These are phyloP conservation scores for Antheraea assamensis DNA, from an alignment of 2,888 invertebrate species.

Conservation along the genomic window DNA sequence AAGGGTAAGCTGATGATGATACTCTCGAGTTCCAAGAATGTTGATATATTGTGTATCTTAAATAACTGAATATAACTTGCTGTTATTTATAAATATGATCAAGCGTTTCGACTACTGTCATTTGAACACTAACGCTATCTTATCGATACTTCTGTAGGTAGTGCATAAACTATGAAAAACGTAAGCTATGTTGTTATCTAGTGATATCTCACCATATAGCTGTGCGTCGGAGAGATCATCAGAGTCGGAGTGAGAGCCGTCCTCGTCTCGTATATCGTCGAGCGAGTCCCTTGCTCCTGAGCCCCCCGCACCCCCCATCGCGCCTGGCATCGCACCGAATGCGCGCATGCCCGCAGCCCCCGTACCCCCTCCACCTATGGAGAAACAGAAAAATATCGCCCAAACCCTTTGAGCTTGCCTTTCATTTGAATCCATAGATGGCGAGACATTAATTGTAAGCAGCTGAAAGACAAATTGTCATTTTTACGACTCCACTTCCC, in stretches of 20 bases:
- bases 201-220: slow-evolving; percentile 46
- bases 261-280: slow-evolving; percentile 83
- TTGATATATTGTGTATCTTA: no score
- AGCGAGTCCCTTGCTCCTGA: slow-evolving; percentile 69
- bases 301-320: slow-evolving; percentile 25
- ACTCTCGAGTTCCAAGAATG: no score
- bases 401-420: no score
- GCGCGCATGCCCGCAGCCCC: slow-evolving; percentile 67
- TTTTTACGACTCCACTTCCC: no score
- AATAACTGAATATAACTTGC: no score
- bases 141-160: not conserved
- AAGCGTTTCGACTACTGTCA: no score
- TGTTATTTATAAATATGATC: no score
- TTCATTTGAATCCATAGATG: no score
- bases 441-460: no score
- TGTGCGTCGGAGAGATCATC: slow-evolving; percentile 66
- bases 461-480: no score
- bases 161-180: not conserved
- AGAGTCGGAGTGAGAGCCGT: slow-evolving; percentile 69
- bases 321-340: slow-evolving; percentile 81
- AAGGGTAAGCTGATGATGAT: no score
- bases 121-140: no score
- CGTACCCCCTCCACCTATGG: slow-evolving; percentile 31
- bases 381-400: not conserved
- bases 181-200: not conserved